Percentiles rank a stretch among this genome's conserved stretches.
phyloP scores from a whole-genome alignment of 2,113 vertebrate genomes.

The Arenaria interpres region DNA sequence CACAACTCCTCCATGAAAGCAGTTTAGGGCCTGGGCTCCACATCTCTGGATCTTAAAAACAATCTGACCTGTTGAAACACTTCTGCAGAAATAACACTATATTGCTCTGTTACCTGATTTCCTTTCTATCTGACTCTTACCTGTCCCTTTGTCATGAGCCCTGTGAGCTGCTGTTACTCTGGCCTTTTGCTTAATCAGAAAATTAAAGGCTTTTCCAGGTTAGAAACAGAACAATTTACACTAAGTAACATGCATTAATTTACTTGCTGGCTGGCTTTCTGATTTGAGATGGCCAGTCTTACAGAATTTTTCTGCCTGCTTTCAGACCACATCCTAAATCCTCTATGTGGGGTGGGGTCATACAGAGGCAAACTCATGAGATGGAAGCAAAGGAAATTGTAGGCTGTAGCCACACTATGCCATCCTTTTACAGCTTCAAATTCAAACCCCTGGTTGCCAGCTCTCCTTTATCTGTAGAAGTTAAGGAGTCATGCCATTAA shows the following conservation, averaged over 20 bases:
- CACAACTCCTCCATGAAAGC: background rate
- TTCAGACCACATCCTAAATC: background rate
- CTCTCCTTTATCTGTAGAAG: background rate
- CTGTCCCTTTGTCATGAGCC: background rate
- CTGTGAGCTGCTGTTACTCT: background rate
- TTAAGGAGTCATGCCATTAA: background rate
- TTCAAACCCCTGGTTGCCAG: background rate
- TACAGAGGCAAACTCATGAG: background rate
- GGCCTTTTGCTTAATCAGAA: background rate
- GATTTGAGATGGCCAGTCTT: background rate
- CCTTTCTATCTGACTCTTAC: background rate
- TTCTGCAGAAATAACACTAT: background rate
- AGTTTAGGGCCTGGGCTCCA: background rate
- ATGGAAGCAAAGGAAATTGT: background rate
- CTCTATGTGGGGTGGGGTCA: too few species aligned
- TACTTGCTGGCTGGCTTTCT: background rate
- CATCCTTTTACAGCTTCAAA: background rate
- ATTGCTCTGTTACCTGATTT: background rate
- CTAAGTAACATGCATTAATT: background rate
- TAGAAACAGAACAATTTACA: background rate
- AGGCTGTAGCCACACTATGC: background rate
- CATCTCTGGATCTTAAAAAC: background rate
- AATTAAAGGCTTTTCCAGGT: background rate
- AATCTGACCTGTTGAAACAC: background rate
- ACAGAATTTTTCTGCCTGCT: background rate